Conservation (phyloP, 2,888 invertebrate species). For the Limnephilus auricula region DNA sequence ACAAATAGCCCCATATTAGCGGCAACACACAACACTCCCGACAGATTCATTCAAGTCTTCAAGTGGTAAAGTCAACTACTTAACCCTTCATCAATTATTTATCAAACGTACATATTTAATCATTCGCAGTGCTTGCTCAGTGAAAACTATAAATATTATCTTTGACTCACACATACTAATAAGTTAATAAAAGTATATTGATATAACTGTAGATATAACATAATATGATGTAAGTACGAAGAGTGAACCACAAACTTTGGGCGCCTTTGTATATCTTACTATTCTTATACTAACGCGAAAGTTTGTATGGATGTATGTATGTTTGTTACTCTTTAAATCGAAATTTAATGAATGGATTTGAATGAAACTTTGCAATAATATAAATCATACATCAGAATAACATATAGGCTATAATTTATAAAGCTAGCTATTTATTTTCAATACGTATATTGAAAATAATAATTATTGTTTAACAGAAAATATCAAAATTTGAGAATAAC, state of each 20-base stretch:
- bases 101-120: constrained; percentile 53
- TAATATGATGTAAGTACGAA: neutral
- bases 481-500: too few relatives aligned
- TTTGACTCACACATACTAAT: constrained; percentile 43
- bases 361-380: too few relatives aligned
- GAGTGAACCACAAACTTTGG: neutral
- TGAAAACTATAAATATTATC: constrained; percentile 54
- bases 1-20: constrained; percentile 38
- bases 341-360: too few relatives aligned
- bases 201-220: neutral
- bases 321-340: too few relatives aligned
- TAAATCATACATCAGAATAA: too few relatives aligned
- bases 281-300: too few relatives aligned
- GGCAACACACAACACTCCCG: constrained; percentile 32
- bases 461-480: too few relatives aligned
- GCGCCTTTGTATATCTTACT: neutral
- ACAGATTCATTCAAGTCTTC: constrained; percentile 50
- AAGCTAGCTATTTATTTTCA: too few relatives aligned
- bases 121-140: constrained; percentile 19
- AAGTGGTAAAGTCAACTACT: constrained; percentile 43
- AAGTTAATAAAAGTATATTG: constrained; percentile 15
- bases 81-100: constrained; percentile 53
- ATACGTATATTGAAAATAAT: too few relatives aligned
- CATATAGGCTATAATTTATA: too few relatives aligned
- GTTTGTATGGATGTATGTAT: too few relatives aligned